Evolutionary conservation across 2,113 vertebrate species (phyloP), one percentile per base, ranked within the genome.

Genomic region (Ranitomeya imitator): DNA sequence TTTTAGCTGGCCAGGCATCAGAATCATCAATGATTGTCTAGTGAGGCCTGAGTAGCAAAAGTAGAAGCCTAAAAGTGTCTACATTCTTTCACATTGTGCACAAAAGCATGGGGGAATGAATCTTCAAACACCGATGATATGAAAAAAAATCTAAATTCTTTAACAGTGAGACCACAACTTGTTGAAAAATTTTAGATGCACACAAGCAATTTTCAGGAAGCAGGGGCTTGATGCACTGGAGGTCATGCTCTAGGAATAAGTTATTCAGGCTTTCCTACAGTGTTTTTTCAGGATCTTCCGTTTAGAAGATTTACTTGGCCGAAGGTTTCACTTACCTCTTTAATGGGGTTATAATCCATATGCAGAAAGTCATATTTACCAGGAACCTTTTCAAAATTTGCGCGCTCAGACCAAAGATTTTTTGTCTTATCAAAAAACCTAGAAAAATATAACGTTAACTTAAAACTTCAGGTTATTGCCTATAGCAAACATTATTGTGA

Each of bases 391-490:
- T 96, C 92, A 92, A 98, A 98, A 79, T 15, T 82, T 0, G 65
- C 90, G 65, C 96, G 92, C 13, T 92, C n/a, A 0, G 93, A 93
- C 97, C 97, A 98, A 63, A 94, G 93, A 12, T 98, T 98, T 91
- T 96, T 97, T 0, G 97, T 98, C 92, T 98, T 98, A 83, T 97
- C 96, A 26, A 95, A 82, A 90, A 98, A 98, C 90, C 97, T 98
- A 91, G 45, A 89, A 85, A 91, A 74, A 59, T 1, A 88, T 89
- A 77, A 79, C 8, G 31, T 4, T 1, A 9, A 31, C 12, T 13
- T 15, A 7, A 31, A 71, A 71, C 23, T 2, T 67, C 21, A 10
- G 63, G 19, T 67, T 67, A 67, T 3, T 67, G 63, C 21, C n/a
- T n/a, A 11, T 23, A 69, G 14, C n/a, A 12, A 69, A 73, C 6